These are phyloP conservation scores for Acanthosepion pharaonis DNA, from an alignment of 2,888 invertebrate species.

Conservation along the genomic window DNA sequence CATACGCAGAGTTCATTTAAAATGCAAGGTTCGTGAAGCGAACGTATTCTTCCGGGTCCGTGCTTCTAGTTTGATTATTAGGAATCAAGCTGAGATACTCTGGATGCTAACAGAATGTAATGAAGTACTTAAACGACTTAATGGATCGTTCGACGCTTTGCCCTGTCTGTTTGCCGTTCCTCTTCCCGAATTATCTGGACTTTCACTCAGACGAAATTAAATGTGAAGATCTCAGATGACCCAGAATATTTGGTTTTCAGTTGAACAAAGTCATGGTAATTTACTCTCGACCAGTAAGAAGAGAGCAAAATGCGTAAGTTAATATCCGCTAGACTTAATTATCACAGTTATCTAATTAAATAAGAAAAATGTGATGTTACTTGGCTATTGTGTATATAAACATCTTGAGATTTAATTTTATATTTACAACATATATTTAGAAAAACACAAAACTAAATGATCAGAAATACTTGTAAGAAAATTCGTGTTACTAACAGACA, in stretches of 20 bases:
- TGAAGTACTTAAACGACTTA: neutral
- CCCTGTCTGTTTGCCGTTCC: neutral
- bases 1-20: neutral
- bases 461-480: too few species aligned
- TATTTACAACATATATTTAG: too few species aligned
- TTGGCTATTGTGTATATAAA: too few species aligned
- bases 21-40: neutral
- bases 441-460: too few species aligned
- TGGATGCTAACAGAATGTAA: neutral
- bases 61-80: neutral
- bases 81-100: neutral
- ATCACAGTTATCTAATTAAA: too few species aligned
- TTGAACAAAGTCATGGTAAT: neutral
- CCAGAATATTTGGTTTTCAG: neutral
- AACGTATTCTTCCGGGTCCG: neutral
- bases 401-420: too few species aligned
- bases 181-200: neutral
- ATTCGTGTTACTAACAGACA: too few species aligned
- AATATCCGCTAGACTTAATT: too few species aligned
- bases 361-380: too few species aligned
- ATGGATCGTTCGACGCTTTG: neutral
- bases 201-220: neutral
- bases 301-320: too few species aligned
- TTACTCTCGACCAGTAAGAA: too few species aligned
- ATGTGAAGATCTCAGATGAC: neutral